These are phyloP conservation scores for Sebastiscus albofasciatus DNA, from an alignment of 2,797 vertebrate genomes.

Conservation along the genomic window DNA sequence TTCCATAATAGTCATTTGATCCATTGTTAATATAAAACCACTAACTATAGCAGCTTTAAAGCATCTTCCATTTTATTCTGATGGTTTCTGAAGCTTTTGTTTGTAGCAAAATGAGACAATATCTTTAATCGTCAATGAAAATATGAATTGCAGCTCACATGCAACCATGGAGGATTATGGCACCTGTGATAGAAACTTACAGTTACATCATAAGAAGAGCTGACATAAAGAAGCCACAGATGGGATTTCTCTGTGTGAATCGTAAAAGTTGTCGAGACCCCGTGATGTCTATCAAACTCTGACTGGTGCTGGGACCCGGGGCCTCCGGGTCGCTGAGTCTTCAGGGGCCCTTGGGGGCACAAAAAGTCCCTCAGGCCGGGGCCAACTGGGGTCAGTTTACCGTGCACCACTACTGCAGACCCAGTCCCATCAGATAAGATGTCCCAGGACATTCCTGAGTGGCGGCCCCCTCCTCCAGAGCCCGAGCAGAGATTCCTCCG, in stretches of 20 bases:
- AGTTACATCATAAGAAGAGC: slow-evolving; percentile 19
- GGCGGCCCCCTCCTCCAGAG: slow-evolving; percentile 44
- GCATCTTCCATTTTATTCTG: neutral
- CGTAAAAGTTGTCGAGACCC: slow-evolving; percentile 2
- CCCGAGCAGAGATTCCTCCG: slow-evolving; percentile 38
- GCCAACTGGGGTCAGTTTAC: slow-evolving; percentile 52
- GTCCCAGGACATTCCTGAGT: slow-evolving; percentile 72
- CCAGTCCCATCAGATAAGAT: slow-evolving; percentile 75
- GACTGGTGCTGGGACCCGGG: neutral
- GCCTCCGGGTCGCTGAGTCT: slow-evolving; percentile 4
- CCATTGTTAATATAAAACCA: neutral
- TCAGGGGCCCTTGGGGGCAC: slow-evolving; percentile 21
- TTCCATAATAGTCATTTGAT: neutral
- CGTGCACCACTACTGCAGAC: slow-evolving; percentile 6
- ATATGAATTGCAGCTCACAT: neutral
- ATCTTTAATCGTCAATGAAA: neutral
- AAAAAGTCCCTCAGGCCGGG: slow-evolving; percentile 35
- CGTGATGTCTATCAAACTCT: slow-evolving; percentile 18
- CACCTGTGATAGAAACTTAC: neutral
- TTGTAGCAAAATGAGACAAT: neutral
- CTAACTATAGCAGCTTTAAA: neutral
- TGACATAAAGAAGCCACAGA: slow-evolving; percentile 7
- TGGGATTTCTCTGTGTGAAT: slow-evolving; percentile 30
- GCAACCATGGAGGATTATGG: neutral
- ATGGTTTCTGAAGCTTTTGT: neutral